Base-by-base conservation (phyloP, 2,888 invertebrate genomes). In the Mylabris sibirica region DNA sequence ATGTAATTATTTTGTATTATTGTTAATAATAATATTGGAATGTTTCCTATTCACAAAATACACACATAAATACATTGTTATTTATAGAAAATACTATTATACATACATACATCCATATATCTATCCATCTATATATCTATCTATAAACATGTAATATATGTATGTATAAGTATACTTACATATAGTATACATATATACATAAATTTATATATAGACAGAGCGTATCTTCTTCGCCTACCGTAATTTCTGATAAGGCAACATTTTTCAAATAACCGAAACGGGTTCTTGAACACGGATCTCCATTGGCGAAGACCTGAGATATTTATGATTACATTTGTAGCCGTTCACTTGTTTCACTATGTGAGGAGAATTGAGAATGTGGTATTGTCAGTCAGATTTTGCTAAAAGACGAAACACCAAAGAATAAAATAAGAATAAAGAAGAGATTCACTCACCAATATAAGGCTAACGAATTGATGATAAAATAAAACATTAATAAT, bases 291-390 rank as follows among this genome's bases (percentile, higher is more conserved):
- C 79, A 75, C 60, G 74, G 74, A 80, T 79, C 77, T 77, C 72
- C 77, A 30, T 49, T 34, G 64, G 76, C 57, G 76, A 76, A 79
- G 78, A 76, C 78, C 78, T 79, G 80, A 79, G 80, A 82, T 81
- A 82, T 83, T 83, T 83, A 83, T 81, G 82, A 81, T 82, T 81
- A 81, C 80, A 82, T 82, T 82, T 82, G 82, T 81, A 78, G 81
- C 82, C 81, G 82, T 81, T 82, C 82, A 82, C 80, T 82, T 81
- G 82, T 81, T 81, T 80, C 81, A 77, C 79, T 78, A 79, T 82
- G 82, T 82, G 82, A 82, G 78, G 80, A 82, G 82, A 82, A 82
- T 82, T 78, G 77, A 76, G 80, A 80, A 82, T 82, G 79, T 76
- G 77, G 81, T 78, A 81, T 82, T 82, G 81, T 81, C 80, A 80